Conservation (phyloP, 2,888 invertebrate genomes). For the Pelosia muscerda region DNA sequence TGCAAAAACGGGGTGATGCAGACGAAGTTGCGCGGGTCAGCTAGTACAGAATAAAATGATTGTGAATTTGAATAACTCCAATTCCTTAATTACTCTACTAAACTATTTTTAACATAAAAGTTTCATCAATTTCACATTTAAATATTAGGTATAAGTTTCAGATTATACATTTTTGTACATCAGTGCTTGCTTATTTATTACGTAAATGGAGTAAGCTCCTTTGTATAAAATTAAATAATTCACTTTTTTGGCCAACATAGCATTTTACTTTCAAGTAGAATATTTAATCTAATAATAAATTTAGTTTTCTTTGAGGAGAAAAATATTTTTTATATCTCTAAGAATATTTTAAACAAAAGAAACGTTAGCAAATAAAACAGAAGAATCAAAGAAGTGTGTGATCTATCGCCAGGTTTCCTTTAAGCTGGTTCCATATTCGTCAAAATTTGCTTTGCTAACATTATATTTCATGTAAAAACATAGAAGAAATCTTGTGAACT, state of each 20-base stretch:
- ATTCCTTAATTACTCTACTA: no score
- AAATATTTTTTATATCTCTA: not conserved
- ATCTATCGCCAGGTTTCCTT: not conserved
- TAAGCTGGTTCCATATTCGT: not conserved
- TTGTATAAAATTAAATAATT: not conserved
- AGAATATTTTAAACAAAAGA: not conserved
- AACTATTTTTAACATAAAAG: no score
- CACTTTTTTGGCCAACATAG: not conserved
- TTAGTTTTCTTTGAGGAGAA: not conserved
- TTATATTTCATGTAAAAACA: not conserved
- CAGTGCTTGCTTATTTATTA: not conserved
- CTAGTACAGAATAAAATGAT: no score
- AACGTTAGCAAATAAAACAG: not conserved
- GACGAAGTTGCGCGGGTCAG: no score
- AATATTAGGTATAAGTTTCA: not conserved
- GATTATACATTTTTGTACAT: not conserved
- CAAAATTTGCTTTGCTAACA: not conserved
- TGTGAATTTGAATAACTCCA: no score
- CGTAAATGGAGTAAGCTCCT: not conserved
- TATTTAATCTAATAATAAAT: conserved; percentile 1
- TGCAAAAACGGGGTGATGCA: no score
- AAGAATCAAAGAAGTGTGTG: not conserved
- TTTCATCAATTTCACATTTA: no score
- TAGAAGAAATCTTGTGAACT: no score
- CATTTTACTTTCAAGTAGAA: not conserved